A percentile compares a stretch with the other conserved stretches of the same genome.
phyloP scores from a whole-genome alignment of 2,888 invertebrate species.

The Brenthis hecate region DNA sequence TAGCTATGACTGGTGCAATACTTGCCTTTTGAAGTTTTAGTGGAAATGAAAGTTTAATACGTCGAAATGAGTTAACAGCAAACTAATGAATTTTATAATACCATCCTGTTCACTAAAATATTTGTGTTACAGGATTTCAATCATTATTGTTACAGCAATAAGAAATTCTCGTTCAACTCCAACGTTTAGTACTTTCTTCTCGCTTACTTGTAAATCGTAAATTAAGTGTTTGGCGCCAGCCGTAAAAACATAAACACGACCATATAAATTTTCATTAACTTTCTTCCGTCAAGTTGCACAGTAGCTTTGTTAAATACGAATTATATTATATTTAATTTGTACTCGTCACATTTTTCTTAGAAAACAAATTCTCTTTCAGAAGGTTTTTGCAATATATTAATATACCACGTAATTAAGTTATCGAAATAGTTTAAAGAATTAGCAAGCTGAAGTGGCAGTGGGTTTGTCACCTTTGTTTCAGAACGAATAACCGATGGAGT shows the following conservation, averaged over 20 bases:
- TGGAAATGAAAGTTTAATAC: constrained; percentile 13
- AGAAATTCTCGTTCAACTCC: background rate
- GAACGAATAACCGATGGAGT: no score
- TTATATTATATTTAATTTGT: no score
- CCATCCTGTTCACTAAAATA: constrained; percentile 12
- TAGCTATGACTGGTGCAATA: background rate
- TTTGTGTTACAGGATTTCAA: constrained; percentile 7
- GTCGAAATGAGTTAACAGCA: constrained; percentile 27
- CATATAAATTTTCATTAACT: constrained; percentile 26
- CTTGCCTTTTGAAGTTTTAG: background rate
- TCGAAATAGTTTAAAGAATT: no score
- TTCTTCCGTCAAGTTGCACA: background rate
- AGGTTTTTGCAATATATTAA: background rate
- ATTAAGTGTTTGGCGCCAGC: constrained; percentile 33
- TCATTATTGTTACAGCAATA: constrained; percentile 19
- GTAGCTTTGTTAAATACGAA: background rate
- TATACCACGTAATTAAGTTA: no score
- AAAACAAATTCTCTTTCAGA: background rate
- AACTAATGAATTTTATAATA: constrained; percentile 30
- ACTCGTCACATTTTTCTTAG: no score
- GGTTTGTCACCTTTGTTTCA: no score
- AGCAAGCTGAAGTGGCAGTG: no score
- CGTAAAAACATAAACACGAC: constrained; percentile 28
- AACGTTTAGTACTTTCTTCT: background rate
- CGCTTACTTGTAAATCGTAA: constrained; percentile 32